Percentiles rank a stretch among this genome's conserved stretches.
These are phyloP conservation scores for Nymphalis c-album DNA, from an alignment of 2,888 invertebrate species.

Conservation along the genomic window DNA sequence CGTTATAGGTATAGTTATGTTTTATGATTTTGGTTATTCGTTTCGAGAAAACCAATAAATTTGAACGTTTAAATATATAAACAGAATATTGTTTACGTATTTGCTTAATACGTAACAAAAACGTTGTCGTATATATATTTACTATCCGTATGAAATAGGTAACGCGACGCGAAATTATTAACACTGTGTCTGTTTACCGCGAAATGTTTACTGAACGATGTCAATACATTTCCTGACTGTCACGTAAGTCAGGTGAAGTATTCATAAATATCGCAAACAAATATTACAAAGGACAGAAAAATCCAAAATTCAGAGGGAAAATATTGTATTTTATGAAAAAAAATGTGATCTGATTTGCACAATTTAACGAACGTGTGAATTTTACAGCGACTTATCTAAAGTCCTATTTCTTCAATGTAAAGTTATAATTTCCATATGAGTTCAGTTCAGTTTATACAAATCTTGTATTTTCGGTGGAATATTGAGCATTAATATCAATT, in stretches of 20 bases:
- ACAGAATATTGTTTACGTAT: not conserved
- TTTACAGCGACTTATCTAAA: not conserved
- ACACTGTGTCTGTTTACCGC: not conserved
- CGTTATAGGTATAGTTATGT: too few relatives aligned
- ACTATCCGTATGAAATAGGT: not conserved
- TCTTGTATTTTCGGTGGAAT: too few relatives aligned
- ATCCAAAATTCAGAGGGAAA: not conserved
- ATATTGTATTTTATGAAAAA: constrained; percentile 5
- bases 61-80: too few relatives aligned
- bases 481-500: too few relatives aligned
- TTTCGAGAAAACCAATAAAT: too few relatives aligned
- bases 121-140: not conserved
- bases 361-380: constrained; percentile 3
- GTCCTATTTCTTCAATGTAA: too few relatives aligned
- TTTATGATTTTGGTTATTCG: too few relatives aligned
- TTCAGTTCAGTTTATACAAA: not conserved
- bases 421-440: not conserved
- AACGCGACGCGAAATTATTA: constrained; percentile 5
- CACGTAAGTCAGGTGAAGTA: not conserved
- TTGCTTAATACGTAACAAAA: not conserved
- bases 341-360: constrained; percentile 1
- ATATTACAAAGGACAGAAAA: not conserved
- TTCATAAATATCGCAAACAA: not conserved
- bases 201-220: constrained; percentile 4
- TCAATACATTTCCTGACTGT: not conserved